phyloP scores from a whole-genome alignment of 2,888 invertebrate genomes.

The Scelioninae gen. 2 region DNA sequence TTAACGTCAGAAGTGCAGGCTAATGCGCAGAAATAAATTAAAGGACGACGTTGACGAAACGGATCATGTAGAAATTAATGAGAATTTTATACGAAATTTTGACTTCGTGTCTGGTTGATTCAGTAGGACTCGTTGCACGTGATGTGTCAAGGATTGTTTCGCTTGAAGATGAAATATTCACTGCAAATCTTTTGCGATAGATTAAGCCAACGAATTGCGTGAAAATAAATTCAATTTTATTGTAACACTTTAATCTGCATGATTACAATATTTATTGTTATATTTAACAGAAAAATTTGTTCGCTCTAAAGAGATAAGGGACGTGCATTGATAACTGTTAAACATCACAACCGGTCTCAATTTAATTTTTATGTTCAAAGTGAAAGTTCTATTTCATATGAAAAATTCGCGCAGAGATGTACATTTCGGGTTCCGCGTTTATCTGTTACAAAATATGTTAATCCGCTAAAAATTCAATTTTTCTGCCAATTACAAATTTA shows the following conservation, averaged over 20 bases:
- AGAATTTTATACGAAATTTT: constrained; percentile 44
- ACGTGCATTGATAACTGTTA: too few species aligned
- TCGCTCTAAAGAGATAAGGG: too few species aligned
- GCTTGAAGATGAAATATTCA: not conserved
- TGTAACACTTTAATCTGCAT: not conserved
- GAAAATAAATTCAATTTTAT: constrained; percentile 1
- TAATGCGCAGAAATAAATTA: constrained; percentile 1
- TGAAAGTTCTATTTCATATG: too few species aligned
- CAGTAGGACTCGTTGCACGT: not conserved
- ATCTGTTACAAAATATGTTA: too few species aligned
- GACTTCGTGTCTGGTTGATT: constrained; percentile 4
- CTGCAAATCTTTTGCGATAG: constrained; percentile 8
- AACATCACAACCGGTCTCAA: too few species aligned
- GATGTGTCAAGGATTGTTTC: not conserved
- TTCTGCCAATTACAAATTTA: too few species aligned
- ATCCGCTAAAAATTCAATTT: too few species aligned
- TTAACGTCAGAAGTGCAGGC: constrained; percentile 5
- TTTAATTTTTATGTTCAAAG: too few species aligned
- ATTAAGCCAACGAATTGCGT: constrained; percentile 8
- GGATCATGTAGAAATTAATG: constrained; percentile 33
- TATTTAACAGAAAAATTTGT: too few species aligned
- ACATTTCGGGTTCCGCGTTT: too few species aligned
- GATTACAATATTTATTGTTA: too few species aligned
- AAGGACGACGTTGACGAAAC: constrained; percentile 18
- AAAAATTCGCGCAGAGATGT: too few species aligned